A percentile compares a stretch with the other conserved stretches of the same genome.
Evolutionary conservation across 2,888 invertebrate species (phyloP).

Genomic region (Drosophila cognata): DNA sequence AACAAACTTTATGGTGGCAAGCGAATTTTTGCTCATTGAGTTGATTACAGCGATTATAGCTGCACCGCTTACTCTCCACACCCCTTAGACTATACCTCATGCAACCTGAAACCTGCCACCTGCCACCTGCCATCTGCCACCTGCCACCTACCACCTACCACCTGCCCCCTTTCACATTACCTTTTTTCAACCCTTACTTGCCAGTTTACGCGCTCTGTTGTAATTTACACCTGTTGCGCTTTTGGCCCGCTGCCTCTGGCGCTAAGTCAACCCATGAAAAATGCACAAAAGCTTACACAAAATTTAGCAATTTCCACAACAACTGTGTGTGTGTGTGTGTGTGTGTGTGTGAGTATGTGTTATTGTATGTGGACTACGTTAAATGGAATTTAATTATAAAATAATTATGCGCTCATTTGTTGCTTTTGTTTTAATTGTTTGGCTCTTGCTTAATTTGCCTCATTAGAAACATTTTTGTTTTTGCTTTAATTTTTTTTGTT

Average conservation of each 20-base stretch:
- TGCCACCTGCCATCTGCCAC: not conserved
- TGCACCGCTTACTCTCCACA: slow-evolving; percentile 37
- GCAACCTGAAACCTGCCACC: not conserved
- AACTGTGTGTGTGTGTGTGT: slow-evolving; percentile 9
- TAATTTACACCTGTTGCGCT: slow-evolving; percentile 79
- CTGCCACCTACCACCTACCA: not conserved
- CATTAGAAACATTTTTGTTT: slow-evolving; percentile 69
- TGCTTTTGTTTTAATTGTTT: slow-evolving; percentile 76
- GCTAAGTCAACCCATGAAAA: slow-evolving; percentile 45
- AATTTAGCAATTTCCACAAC: slow-evolving; percentile 44
- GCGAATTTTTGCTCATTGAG: slow-evolving; percentile 52
- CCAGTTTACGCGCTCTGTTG: slow-evolving; percentile 28
- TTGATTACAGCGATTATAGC: slow-evolving; percentile 69
- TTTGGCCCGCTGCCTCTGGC: slow-evolving; percentile 34
- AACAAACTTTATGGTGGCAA: slow-evolving; percentile 57
- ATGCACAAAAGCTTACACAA: slow-evolving; percentile 57
- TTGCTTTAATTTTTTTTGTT: slow-evolving; percentile 12
- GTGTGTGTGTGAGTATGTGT: slow-evolving; percentile 22
- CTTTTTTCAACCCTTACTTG: not conserved
- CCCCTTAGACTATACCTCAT: not conserved
- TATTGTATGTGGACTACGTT: slow-evolving; percentile 55
- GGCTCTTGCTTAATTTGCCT: slow-evolving; percentile 76
- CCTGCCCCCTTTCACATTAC: not conserved
- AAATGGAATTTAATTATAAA: slow-evolving; percentile 81
- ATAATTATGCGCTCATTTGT: slow-evolving; percentile 80